These are phyloP conservation scores for Poeciliopsis paucimaculata DNA, from an alignment of 2,797 vertebrate genomes.

Conservation along the genomic window DNA sequence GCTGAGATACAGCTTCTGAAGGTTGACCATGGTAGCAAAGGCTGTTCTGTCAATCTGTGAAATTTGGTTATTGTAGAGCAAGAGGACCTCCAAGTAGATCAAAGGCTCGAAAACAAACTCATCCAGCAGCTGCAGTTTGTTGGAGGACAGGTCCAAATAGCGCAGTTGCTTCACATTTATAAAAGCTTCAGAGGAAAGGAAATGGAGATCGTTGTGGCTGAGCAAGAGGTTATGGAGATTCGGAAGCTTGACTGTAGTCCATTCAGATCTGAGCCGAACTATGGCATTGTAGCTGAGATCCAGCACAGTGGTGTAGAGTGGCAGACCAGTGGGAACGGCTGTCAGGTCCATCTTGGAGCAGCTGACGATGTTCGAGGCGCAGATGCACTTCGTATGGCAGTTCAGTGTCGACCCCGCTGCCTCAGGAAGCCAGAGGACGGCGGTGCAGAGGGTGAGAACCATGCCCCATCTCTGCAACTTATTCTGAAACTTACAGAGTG, in stretches of 20 bases:
- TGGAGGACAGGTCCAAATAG: conserved; percentile 95
- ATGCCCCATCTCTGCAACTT: conserved; percentile 57
- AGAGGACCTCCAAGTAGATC: conserved; percentile 87
- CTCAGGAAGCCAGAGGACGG: conserved; percentile 66
- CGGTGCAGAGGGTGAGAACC: conserved; percentile 54
- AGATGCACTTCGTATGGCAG: conserved; percentile 90
- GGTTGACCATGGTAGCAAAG: conserved; percentile 84
- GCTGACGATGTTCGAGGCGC: conserved; percentile 96
- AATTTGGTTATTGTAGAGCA: conserved; percentile 95
- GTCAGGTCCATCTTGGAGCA: conserved; percentile 91
- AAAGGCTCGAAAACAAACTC: conserved; percentile 92
- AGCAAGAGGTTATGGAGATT: conserved; percentile 93
- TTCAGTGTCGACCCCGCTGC: conserved; percentile 67
- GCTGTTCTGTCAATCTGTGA: conserved; percentile 88
- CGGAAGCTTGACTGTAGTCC: conserved; percentile 83
- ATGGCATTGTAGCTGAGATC: conserved; percentile 95
- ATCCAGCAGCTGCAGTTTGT: conserved; percentile 85
- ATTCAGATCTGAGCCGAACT: conserved; percentile 84
- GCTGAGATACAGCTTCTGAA: conserved; percentile 96
- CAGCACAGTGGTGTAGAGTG: conserved; percentile 87
- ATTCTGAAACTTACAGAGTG: conserved; percentile 46
- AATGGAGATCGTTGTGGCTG: conserved; percentile 90
- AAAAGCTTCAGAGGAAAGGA: conserved; percentile 94
- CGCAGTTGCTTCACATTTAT: conserved; percentile 85
- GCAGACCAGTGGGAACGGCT: conserved; percentile 81